phyloP scores from a whole-genome alignment of 2,888 invertebrate genomes.

The Ametastegia equiseti region DNA sequence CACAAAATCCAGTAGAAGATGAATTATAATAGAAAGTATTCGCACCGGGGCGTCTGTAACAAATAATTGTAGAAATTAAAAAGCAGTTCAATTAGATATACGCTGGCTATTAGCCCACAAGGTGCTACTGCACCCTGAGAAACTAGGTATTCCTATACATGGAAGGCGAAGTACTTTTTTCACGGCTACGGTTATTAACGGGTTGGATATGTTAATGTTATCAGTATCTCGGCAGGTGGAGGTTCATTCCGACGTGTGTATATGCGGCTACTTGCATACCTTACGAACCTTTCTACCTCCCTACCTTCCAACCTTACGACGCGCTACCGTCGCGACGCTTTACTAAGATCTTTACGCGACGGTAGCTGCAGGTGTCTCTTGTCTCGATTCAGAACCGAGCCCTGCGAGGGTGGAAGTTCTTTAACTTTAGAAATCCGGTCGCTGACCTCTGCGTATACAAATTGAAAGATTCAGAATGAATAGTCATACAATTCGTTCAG shows the following conservation, averaged over 20 bases:
- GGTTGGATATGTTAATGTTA: constrained; percentile 51
- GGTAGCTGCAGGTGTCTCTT: constrained; percentile 35
- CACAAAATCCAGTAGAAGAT: neutral
- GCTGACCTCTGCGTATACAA: neutral
- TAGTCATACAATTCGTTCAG: no score
- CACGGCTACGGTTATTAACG: constrained; percentile 48
- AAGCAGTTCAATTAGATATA: constrained; percentile 10
- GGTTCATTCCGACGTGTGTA: constrained; percentile 26
- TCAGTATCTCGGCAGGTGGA: constrained; percentile 46
- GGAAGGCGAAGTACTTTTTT: constrained; percentile 17
- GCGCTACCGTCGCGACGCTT: neutral
- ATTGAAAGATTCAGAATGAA: neutral
- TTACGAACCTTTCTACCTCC: no score
- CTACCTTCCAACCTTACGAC: neutral
- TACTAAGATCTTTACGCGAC: constrained; percentile 10
- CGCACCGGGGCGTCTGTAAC: neutral
- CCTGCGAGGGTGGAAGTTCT: constrained; percentile 39
- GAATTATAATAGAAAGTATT: neutral
- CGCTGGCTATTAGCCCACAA: constrained; percentile 38
- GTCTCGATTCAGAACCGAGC: constrained; percentile 14
- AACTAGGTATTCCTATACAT: neutral
- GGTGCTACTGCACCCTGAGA: constrained; percentile 38
- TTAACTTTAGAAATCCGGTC: constrained; percentile 24
- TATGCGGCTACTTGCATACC: no score
- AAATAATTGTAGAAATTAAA: neutral